These are phyloP conservation scores for Chrysogorgia sp. DNA, from an alignment of 92 coral and sea anemone genomes.

Conservation along the genomic window DNA sequence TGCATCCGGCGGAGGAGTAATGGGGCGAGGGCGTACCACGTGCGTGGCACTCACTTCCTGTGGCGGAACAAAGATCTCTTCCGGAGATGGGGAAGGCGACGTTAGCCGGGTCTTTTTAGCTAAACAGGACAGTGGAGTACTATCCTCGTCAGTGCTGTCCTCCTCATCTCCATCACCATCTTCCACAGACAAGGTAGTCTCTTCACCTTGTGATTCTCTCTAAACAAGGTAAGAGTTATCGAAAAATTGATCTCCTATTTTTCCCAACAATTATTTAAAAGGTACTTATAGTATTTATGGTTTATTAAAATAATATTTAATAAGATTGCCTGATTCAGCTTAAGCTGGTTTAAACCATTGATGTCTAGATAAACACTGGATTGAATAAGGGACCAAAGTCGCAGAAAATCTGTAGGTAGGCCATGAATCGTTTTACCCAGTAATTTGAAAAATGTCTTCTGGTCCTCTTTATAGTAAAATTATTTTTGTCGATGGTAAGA, in stretches of 20 bases:
- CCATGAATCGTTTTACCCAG: no score
- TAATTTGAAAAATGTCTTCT: no score
- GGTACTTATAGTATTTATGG: no score
- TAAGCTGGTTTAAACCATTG: no score
- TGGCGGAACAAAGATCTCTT: conserved; percentile 79
- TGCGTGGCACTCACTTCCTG: conserved; percentile 81
- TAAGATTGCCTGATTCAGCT: no score
- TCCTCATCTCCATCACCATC: conserved; percentile 54
- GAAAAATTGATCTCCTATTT: not conserved
- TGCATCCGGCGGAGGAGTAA: conserved; percentile 77
- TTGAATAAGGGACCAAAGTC: no score
- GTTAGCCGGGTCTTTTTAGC: conserved; percentile 56
- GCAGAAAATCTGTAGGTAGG: no score
- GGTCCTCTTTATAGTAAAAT: no score
- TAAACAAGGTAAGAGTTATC: not conserved
- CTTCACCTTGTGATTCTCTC: not conserved
- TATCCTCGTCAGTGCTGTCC: conserved; percentile 45
- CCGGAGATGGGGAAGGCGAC: conserved; percentile 45
- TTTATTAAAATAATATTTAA: no score
- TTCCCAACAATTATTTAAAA: no score
- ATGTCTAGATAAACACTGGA: no score
- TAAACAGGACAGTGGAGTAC: conserved; percentile 48
- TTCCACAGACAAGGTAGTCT: not conserved
- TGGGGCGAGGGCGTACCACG: conserved; percentile 90
- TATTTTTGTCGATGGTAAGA: no score